Evolutionary conservation across 2,888 invertebrate genomes (phyloP), one percentile per base, ranked within the genome.

Genomic region (Ephialtes manifestator): DNA sequence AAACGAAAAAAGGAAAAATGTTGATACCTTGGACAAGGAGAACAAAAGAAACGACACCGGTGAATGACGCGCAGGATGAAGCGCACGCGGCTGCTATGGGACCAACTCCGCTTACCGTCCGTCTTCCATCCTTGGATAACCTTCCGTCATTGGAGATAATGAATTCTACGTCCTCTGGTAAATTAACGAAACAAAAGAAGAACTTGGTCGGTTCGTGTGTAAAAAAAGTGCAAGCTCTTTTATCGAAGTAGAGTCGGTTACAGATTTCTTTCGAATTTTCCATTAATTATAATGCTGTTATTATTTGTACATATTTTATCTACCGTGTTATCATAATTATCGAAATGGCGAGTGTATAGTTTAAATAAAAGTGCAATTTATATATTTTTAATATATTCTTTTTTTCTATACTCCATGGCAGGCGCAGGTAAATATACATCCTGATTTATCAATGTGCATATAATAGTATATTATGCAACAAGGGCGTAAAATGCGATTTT

Each of bases 191-290:
- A 65, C 58, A 53, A 13, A 90, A 88, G 43, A 89, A 89, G 75
- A 89, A 86, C 39, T 86, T 90, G n/a, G 86, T 91, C 31, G 70
- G 87, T 4, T 88, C 85, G 43, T 92, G 82, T 24, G 79, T 88
- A 2, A 90, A 88, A 78, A 91, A 90, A 86, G 78, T 90, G 1
- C 89, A 90, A 77, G 82, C 89, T 0, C 82, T 91, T 2, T 83
- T 90, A 5, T 71, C 88, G 68, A 90, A 90, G 67, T 88, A 46
- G 15, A 11, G 0, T 39, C 5, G 8, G 4, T 35, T 35, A 35
- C 35, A 7, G 39, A 39, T 39, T 39, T 39, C 10, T 39, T 39
- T 39, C 39, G 39, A 10, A 39, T 0, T 10, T 39, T 10, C 1
- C 1, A 7, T 8, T 39, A 39, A 39, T 35, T 8, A 8, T 10